Evolutionary conservation across 2,113 vertebrate genomes (phyloP), one percentile per base, ranked within the genome.

Genomic region (Oreochromis tanganicae): DNA sequence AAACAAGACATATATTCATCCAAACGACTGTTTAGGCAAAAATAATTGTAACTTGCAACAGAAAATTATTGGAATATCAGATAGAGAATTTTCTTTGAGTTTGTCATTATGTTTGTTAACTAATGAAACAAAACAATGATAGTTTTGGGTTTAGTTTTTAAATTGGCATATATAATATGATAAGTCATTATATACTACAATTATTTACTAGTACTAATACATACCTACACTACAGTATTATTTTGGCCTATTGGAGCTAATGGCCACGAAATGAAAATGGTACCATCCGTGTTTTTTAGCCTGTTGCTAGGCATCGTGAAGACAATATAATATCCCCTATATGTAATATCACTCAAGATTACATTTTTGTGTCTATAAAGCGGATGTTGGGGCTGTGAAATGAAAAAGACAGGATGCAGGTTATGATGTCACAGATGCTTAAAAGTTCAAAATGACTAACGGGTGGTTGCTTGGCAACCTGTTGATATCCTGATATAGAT

Each of bases 1-100:
- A 63, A 36, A 63, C 9, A 36, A 63, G 38, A 71, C n/a, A 43
- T 24, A 16, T 71, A 27, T 46, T 24, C 68, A 46, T 46, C 68
- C 21, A 46, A 73, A 73, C 0, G 0, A 48, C 68, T 17, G 9
- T 3, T 73, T 10, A 73, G 13, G 5, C 81, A 27, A 68, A 54
- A 38, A 38, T 54, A 73, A 27, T 4, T 73, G 38, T 73, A 27
- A 17, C 41, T 73, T 46, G 13, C 38, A 43, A 71, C 12, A 43
- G 38, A 71, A 71, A 71, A 24, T 71, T 24, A 43, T 6, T 43
- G 38, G 12, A 63, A 34, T 6, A 63, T 82, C 57, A 21, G 56
- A 50, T 9, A 38, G 5, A 82, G 19, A 38, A 38, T 21, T 38
- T 38, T 38, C 10, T 43, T 32, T 3, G 36, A 43, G n/a, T 14